These are phyloP conservation scores for Rafetus swinhoei DNA, from an alignment of 2,113 vertebrate genomes.

Conservation along the genomic window DNA sequence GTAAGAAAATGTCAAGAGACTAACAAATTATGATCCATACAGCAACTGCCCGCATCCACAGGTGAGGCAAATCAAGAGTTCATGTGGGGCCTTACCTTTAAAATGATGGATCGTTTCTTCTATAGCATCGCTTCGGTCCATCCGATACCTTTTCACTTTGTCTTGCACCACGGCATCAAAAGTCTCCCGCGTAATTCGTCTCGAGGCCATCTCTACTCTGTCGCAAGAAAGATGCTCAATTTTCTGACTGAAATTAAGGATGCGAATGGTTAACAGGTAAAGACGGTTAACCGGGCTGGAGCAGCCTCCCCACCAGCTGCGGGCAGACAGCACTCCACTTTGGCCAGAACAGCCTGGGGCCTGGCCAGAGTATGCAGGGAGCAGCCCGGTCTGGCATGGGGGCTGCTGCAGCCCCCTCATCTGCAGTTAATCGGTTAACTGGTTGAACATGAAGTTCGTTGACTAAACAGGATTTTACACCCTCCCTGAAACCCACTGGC, in stretches of 20 bases:
- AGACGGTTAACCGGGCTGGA: too few species aligned
- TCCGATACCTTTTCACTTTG: slow-evolving; percentile 72
- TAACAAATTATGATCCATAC: accelerated
- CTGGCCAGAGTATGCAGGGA: too few species aligned
- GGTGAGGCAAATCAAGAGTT: accelerated
- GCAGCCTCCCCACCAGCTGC: too few species aligned
- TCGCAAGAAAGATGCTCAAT: neutral
- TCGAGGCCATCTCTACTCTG: slow-evolving; percentile 75
- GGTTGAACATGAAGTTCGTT: too few species aligned
- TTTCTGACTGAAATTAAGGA: neutral
- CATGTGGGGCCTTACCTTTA: slow-evolving; percentile 52
- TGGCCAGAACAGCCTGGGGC: too few species aligned
- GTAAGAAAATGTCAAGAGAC: neutral
- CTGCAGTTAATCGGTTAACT: too few species aligned
- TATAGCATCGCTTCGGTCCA: slow-evolving; percentile 63
- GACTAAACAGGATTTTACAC: too few species aligned
- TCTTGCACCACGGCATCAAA: slow-evolving; percentile 78
- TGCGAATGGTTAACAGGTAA: too few species aligned
- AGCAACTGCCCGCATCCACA: accelerated
- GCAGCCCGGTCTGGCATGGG: too few species aligned
- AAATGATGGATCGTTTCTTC: slow-evolving; percentile 67
- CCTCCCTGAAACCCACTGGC: neutral
- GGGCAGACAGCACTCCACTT: too few species aligned
- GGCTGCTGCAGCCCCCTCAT: too few species aligned
- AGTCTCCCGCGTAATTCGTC: slow-evolving; percentile 74